Evolutionary conservation across 2,888 invertebrate species (phyloP), one percentile per base, ranked within the genome.

Genomic region (Nomada ruficornis): DNA sequence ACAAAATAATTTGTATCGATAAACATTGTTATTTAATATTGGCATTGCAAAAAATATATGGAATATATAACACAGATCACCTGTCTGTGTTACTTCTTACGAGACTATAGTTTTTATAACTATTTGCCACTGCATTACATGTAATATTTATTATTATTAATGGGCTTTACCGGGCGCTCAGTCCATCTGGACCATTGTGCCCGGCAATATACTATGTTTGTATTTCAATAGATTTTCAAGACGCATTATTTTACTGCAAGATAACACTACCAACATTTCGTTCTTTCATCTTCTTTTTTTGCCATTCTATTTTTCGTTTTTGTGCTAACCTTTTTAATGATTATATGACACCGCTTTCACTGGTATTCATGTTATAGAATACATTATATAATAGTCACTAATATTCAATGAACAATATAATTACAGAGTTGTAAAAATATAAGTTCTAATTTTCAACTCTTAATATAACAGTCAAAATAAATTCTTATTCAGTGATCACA

Each of bases 301-400:
- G 29, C 50, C 42, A 15, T 52, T 42, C n/a, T 29, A 54, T 36
- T 44, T 50, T 36, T 55, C 3, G 60, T 44, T 59, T 68, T 50
- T 63, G 26, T 26, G 7, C 20, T 70, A 65, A 80, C 60, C 65
- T 77, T 76, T 47, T 42, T 57, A 47, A 65, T 50, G 55, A 67
- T 63, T 47, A 55, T 72, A 77, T 75, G 59, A 74, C 64, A 60
- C 50, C 60, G 11, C 52, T 71, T 68, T 75, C 77, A 85, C 82
- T 85, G 74, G 65, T 77, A 80, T 71, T 59, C 59, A 50, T 70
- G 44, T 77, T 62, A 42, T 63, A 54, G 13, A 50, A 72, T 15
- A 72, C 47, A 57, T 57, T 59, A 62, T 65, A 70, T 15, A 57
- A 72, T 70, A 73, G 13, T 55, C 23, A 68, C 13, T 69, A 77